These are phyloP conservation scores for Diploptera punctata DNA, from an alignment of 2,888 invertebrate genomes.

Conservation along the genomic window DNA sequence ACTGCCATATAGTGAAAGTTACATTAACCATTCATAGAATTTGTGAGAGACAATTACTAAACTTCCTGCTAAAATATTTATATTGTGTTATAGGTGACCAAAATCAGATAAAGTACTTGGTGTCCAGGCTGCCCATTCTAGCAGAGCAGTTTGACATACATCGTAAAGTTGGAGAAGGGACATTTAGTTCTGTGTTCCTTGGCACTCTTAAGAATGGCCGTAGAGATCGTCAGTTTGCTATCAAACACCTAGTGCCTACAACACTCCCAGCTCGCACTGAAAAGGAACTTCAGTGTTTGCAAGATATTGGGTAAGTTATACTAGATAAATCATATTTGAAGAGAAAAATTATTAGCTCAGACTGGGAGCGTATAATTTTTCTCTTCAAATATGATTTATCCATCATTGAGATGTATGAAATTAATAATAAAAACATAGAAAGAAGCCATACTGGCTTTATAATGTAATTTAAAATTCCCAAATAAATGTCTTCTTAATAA, in stretches of 20 bases:
- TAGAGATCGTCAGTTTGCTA: conserved; percentile 65
- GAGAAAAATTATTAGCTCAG: too few relatives aligned
- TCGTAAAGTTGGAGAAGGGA: conserved; percentile 80
- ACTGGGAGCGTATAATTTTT: too few relatives aligned
- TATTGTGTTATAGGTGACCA: conserved; percentile 24
- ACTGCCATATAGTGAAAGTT: too few relatives aligned
- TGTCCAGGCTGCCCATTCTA: conserved; percentile 65
- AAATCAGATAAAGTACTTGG: conserved; percentile 55
- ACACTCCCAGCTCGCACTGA: conserved; percentile 82
- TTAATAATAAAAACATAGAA: too few relatives aligned
- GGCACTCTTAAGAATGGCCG: conserved; percentile 66
- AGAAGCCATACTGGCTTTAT: too few relatives aligned
- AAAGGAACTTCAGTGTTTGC: conserved; percentile 80
- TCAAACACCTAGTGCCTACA: conserved; percentile 88
- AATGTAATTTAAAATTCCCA: too few relatives aligned
- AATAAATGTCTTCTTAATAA: too few relatives aligned
- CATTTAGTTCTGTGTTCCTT: conserved; percentile 86
- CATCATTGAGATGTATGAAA: too few relatives aligned
- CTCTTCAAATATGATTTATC: too few relatives aligned
- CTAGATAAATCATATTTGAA: too few relatives aligned
- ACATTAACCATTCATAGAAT: too few relatives aligned
- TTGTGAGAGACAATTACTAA: too few relatives aligned
- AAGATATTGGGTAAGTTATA: conserved; percentile 74
- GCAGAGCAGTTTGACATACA: conserved; percentile 70
- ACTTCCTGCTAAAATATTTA: background rate